Percentiles rank a stretch among this genome's conserved stretches.
These are phyloP conservation scores for Mactra quadrangularis DNA, from an alignment of 1,140 invertebrate genomes.

Conservation along the genomic window DNA sequence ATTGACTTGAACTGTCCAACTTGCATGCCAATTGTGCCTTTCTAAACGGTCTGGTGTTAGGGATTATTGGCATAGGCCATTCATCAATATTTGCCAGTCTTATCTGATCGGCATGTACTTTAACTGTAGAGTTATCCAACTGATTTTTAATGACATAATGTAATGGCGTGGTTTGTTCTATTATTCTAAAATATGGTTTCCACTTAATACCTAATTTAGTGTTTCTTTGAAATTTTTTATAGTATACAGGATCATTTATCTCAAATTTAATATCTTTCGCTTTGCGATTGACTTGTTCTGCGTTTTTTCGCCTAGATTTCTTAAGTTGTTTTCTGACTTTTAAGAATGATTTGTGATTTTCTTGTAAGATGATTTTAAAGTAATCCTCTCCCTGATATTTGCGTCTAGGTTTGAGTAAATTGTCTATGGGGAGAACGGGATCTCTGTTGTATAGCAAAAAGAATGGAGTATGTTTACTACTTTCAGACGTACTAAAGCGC, in stretches of 20 bases:
- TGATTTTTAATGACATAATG: constrained; percentile 52
- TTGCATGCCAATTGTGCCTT: constrained; percentile 1
- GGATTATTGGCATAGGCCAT: neutral
- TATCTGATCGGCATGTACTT: constrained; percentile 29
- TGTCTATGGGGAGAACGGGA: constrained; percentile 42
- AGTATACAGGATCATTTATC: constrained; percentile 50
- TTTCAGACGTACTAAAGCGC: constrained; percentile 48
- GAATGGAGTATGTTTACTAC: constrained; percentile 18
- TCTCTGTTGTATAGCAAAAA: constrained; percentile 57
- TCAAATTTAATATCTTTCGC: constrained; percentile 5
- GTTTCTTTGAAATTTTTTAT: constrained; percentile 40
- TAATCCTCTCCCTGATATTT: constrained; percentile 2
- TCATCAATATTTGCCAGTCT: constrained; percentile 30
- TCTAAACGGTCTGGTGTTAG: neutral
- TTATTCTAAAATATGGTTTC: constrained; percentile 43
- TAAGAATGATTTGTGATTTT: constrained; percentile 49
- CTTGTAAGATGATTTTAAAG: constrained; percentile 6
- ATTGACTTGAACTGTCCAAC: neutral
- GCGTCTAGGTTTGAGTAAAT: constrained; percentile 32
- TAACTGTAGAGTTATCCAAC: constrained; percentile 15
- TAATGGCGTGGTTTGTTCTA: constrained; percentile 27
- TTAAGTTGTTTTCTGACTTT: constrained; percentile 37
- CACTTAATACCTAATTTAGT: constrained; percentile 41
- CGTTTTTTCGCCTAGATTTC: constrained; percentile 28
- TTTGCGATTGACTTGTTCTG: constrained; percentile 35